These are phyloP conservation scores for Micrasema longulum DNA, from an alignment of 1,140 invertebrate genomes.

Conservation along the genomic window DNA sequence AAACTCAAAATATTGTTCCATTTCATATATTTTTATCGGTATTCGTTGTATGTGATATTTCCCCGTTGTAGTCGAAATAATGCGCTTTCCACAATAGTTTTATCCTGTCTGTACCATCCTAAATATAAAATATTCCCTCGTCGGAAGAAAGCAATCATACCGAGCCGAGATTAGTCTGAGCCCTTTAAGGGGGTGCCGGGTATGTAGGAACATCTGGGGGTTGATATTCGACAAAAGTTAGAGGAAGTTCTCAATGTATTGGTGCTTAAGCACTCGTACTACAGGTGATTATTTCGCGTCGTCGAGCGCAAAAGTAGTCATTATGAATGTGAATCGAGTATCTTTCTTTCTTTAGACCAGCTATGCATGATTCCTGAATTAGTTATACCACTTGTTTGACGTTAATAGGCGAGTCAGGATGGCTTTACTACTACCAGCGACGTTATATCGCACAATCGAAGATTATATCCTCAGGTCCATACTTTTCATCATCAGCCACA, in stretches of 20 bases:
- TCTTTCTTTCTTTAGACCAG: conserved; percentile 38
- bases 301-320: conserved; percentile 53
- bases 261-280: conserved; percentile 29
- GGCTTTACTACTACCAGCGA: background rate
- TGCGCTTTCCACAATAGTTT: background rate
- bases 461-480: too few species aligned
- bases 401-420: conserved; percentile 15
- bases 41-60: too few species aligned
- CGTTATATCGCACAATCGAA: too few species aligned
- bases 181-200: conserved; percentile 14
- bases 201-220: conserved; percentile 2
- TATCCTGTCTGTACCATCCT: too few species aligned
- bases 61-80: background rate
- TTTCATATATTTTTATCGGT: too few species aligned
- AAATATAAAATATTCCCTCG: conserved; percentile 15
- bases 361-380: conserved; percentile 24
- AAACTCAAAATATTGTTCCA: too few species aligned
- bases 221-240: conserved; percentile 6
- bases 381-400: background rate
- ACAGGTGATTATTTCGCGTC: conserved; percentile 55
- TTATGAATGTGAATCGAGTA: conserved; percentile 48
- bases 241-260: conserved; percentile 20
- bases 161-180: conserved; percentile 28
- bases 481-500: too few species aligned
- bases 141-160: conserved; percentile 36